These are phyloP conservation scores for Acanthosepion esculentum DNA, from an alignment of 2,888 invertebrate species.

Conservation along the genomic window DNA sequence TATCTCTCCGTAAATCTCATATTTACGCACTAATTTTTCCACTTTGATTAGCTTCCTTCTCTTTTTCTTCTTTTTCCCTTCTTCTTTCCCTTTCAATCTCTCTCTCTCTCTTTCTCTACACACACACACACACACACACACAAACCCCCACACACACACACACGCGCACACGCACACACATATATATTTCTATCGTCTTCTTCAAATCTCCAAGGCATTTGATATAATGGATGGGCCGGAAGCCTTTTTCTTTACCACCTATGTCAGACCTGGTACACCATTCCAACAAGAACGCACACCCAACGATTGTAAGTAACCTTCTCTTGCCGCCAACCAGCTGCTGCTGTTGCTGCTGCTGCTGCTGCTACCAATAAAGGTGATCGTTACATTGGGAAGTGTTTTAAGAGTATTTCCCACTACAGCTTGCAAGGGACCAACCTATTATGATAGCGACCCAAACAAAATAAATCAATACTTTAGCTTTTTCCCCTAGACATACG, in stretches of 20 bases:
- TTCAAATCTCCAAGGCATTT: neutral
- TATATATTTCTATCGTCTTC: neutral
- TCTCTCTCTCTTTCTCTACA: too few species aligned
- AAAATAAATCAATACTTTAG: neutral
- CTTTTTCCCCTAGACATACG: slow-evolving; percentile 33
- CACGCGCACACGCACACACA: too few species aligned
- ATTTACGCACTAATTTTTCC: too few species aligned
- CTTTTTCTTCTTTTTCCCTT: too few species aligned
- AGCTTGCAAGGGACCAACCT: neutral
- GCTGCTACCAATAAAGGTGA: neutral
- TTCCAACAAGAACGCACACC: neutral
- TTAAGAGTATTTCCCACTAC: neutral
- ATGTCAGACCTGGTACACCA: neutral
- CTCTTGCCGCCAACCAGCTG: too few species aligned
- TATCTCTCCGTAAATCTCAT: too few species aligned
- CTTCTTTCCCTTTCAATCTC: too few species aligned
- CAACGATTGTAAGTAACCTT: neutral
- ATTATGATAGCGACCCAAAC: neutral
- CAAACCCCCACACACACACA: too few species aligned
- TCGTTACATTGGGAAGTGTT: neutral
- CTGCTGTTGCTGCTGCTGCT: neutral
- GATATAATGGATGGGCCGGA: neutral
- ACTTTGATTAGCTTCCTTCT: too few species aligned
- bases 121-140: too few species aligned
- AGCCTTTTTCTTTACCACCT: neutral